These are phyloP conservation scores for Neoascia interrupta DNA, from an alignment of 2,888 invertebrate species.

Conservation along the genomic window DNA sequence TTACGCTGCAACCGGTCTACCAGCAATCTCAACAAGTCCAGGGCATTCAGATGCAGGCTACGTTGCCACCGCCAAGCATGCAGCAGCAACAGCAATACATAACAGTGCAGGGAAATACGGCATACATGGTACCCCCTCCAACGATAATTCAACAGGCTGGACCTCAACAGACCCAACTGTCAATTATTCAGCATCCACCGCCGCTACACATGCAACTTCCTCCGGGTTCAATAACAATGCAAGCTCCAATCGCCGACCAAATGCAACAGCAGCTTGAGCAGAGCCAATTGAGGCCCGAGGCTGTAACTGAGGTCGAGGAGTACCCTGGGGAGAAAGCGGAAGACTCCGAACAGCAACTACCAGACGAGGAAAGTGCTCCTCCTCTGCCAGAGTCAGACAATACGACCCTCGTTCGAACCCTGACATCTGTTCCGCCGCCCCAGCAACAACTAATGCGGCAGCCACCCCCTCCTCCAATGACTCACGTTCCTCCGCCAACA, in stretches of 20 bases:
- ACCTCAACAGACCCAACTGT: slow-evolving; percentile 51
- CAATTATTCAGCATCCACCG: slow-evolving; percentile 67
- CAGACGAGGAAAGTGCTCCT: slow-evolving; percentile 35
- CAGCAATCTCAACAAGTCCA: slow-evolving; percentile 67
- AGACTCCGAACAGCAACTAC: slow-evolving; percentile 29
- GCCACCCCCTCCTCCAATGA: slow-evolving; percentile 56
- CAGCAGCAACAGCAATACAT: slow-evolving; percentile 71
- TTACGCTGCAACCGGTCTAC: slow-evolving; percentile 46
- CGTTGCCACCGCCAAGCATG: slow-evolving; percentile 38
- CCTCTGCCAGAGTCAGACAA: slow-evolving; percentile 30
- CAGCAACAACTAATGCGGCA: slow-evolving; percentile 54
- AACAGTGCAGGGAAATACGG: slow-evolving; percentile 72
- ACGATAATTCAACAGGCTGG: slow-evolving; percentile 71
- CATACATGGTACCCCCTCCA: slow-evolving; percentile 73
- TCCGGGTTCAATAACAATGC: slow-evolving; percentile 48
- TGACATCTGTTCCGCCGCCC: slow-evolving; percentile 53
- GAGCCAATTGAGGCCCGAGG: slow-evolving; percentile 22
- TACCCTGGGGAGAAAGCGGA: slow-evolving; percentile 52
- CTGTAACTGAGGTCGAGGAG: slow-evolving; percentile 37
- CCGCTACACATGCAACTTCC: slow-evolving; percentile 64
- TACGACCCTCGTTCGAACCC: slow-evolving; percentile 19
- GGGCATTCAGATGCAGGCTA: slow-evolving; percentile 60
- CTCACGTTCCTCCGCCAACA: slow-evolving; percentile 59
- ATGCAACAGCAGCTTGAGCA: slow-evolving; percentile 49
- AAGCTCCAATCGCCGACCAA: slow-evolving; percentile 45